Conservation (phyloP, 1,140 invertebrate genomes). For the Aphis gossypii region DNA sequence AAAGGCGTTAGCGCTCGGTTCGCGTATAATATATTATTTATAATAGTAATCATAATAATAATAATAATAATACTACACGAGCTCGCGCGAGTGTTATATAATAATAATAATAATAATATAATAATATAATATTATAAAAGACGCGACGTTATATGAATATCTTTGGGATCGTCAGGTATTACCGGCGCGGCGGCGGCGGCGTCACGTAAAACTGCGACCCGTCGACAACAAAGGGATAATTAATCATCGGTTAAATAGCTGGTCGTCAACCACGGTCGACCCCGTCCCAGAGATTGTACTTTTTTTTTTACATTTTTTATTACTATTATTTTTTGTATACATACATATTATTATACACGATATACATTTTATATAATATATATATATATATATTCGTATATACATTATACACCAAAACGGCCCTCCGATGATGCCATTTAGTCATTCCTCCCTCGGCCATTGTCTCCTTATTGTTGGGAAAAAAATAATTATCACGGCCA, state of each 20-base stretch:
- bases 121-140: constrained; percentile 26
- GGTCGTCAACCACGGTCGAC: constrained; percentile 34
- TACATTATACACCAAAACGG: background rate
- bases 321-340: background rate
- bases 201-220: constrained; percentile 28
- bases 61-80: background rate
- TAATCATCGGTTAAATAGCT: constrained; percentile 57
- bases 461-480: constrained; percentile 35
- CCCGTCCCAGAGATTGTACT: constrained; percentile 13
- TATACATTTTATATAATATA: background rate
- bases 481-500: constrained; percentile 46
- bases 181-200: background rate
- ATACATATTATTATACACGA: background rate
- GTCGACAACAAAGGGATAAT: constrained; percentile 52
- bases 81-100: background rate
- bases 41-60: constrained; percentile 25
- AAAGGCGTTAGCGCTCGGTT: constrained; percentile 32
- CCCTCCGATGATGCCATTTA: constrained; percentile 13
- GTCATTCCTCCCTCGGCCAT: constrained; percentile 14
- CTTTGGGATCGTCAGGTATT: constrained; percentile 54
- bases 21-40: constrained; percentile 25
- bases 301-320: constrained; percentile 29
- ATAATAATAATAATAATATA: background rate
- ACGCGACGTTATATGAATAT: constrained; percentile 28
- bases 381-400: background rate